Evolutionary conservation across 2,888 invertebrate genomes (phyloP).

Genomic region (Chaetogeoica ovagalla): DNA sequence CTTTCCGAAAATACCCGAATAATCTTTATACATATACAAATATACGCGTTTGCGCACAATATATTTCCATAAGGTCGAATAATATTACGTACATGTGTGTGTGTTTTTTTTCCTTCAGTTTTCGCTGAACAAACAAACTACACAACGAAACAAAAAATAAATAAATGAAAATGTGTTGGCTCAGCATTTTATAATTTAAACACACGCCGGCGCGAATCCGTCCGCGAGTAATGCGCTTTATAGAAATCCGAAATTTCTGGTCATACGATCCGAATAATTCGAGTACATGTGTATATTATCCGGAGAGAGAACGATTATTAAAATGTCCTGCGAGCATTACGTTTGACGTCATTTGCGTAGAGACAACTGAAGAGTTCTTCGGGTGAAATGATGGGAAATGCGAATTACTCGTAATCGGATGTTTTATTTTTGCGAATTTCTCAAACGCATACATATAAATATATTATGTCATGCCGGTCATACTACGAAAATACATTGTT

Average conservation of each 20-base stretch:
- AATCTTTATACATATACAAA: background rate
- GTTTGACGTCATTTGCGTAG: too few species aligned
- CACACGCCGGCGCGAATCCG: background rate
- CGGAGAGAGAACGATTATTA: background rate
- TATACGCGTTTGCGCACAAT: background rate
- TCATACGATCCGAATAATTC: slow-evolving; percentile 5
- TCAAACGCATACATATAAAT: too few species aligned
- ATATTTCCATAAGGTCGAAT: slow-evolving; percentile 18
- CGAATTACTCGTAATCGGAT: too few species aligned
- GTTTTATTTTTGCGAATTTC: too few species aligned
- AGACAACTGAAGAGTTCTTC: too few species aligned
- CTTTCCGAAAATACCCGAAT: background rate
- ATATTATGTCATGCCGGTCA: too few species aligned
- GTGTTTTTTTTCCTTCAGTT: background rate
- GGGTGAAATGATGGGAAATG: too few species aligned
- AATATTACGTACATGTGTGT: background rate
- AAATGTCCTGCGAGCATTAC: background rate
- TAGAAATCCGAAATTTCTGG: slow-evolving; percentile 17
- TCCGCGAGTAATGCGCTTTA: background rate
- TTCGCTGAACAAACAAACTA: background rate
- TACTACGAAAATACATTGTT: too few species aligned
- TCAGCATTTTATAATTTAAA: slow-evolving; percentile 14
- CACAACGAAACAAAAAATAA: too few species aligned
- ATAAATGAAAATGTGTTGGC: slow-evolving; percentile 1
- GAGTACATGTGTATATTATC: background rate